A percentile compares a stretch with the other conserved stretches of the same genome.
Evolutionary conservation across 2,888 invertebrate genomes (phyloP).

Genomic region (Drosophila vallismaia): DNA sequence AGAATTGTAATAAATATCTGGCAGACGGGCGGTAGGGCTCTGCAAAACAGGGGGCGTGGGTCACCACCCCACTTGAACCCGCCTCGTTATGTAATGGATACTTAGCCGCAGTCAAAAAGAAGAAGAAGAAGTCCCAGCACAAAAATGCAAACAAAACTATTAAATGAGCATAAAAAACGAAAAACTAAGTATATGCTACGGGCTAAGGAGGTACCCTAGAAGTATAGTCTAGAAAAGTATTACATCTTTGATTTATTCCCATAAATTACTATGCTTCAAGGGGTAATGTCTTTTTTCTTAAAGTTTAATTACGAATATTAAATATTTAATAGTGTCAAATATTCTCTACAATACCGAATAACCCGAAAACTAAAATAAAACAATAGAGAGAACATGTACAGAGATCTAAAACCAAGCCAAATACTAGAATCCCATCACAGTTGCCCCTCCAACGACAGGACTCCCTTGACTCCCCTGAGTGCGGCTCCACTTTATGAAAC

Average conservation of each 20-base stretch:
- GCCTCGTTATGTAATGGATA: constrained; percentile 63
- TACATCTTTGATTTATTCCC: not conserved
- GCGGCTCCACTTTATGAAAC: constrained; percentile 82
- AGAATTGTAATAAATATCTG: constrained; percentile 62
- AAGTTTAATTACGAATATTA: no score
- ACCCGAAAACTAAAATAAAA: not conserved
- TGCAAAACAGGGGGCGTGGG: not conserved
- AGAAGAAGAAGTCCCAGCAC: constrained; percentile 33
- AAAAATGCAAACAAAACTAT: constrained; percentile 56
- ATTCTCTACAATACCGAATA: not conserved
- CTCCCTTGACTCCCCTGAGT: constrained; percentile 21
- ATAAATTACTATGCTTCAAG: no score
- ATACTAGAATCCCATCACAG: constrained; percentile 14
- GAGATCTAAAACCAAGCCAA: constrained; percentile 37
- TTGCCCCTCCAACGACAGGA: not conserved
- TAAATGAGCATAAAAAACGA: constrained; percentile 48
- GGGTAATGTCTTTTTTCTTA: no score
- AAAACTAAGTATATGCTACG: not conserved
- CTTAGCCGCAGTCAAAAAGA: constrained; percentile 40
- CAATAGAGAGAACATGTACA: constrained; percentile 7
- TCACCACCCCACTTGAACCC: constrained; percentile 49
- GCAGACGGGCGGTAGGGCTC: not conserved
- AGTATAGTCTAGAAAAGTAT: no score
- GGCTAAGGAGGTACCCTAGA: not conserved
- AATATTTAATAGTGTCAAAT: not conserved